Percentiles rank a stretch among this genome's conserved stretches.
These are phyloP conservation scores for Paratilapia polleni DNA, from an alignment of 2,113 vertebrate genomes.

Conservation along the genomic window DNA sequence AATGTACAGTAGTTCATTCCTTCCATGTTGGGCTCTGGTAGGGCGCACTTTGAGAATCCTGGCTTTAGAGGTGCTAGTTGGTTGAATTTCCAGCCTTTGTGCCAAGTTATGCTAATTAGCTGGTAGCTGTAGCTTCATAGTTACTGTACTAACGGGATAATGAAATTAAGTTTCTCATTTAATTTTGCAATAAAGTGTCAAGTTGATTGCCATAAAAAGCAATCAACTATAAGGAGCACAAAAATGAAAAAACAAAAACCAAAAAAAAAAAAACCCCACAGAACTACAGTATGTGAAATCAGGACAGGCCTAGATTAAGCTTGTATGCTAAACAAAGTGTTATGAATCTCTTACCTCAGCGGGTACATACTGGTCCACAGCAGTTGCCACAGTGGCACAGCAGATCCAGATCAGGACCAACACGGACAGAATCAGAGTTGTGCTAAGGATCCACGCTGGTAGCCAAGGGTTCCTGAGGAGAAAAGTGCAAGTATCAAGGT, in stretches of 20 bases:
- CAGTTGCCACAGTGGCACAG: slow-evolving; percentile 96
- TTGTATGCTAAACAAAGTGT: not conserved
- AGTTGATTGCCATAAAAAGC: too few species aligned
- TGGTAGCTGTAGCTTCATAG: not conserved
- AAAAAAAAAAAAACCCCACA: too few species aligned
- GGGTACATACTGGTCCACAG: slow-evolving; percentile 94
- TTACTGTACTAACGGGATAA: not conserved
- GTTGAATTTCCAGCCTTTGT: not conserved
- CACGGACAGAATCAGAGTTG: slow-evolving; percentile 90
- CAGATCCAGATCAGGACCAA: slow-evolving; percentile 98
- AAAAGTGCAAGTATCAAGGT: not conserved
- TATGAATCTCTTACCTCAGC: slow-evolving; percentile 83
- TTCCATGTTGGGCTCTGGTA: not conserved
- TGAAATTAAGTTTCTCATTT: not conserved
- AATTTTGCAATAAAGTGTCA: not conserved
- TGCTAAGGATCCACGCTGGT: slow-evolving; percentile 94
- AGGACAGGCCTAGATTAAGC: not conserved
- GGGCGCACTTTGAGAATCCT: not conserved
- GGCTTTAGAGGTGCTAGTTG: not conserved
- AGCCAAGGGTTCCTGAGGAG: slow-evolving; percentile 86
- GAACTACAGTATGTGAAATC: not conserved
- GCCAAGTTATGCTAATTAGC: not conserved
- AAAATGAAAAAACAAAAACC: too few species aligned
- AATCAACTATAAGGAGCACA: too few species aligned
- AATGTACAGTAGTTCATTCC: not conserved